Conservation (phyloP, 2,797 vertebrate species). For the Gallinago solitaria region DNA sequence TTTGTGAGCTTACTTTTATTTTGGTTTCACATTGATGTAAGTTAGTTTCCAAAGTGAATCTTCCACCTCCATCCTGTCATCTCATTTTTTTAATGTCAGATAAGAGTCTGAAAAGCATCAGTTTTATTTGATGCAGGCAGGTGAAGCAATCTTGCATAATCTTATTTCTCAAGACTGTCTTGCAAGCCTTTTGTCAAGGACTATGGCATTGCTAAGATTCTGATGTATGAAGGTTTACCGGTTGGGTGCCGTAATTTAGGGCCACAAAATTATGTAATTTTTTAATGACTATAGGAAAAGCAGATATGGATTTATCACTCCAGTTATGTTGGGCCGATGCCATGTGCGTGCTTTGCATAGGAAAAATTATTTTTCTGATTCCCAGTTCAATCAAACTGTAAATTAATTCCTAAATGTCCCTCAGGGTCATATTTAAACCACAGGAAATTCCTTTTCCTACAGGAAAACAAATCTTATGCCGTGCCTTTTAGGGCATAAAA, state of each 20-base stretch:
- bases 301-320: not conserved
- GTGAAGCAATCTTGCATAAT: not conserved
- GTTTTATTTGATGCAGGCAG: not conserved
- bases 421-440: not conserved
- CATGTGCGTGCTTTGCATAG: not conserved
- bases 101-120: not conserved
- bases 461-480: not conserved
- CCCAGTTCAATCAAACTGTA: not conserved
- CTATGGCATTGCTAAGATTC: not conserved
- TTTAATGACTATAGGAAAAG: not conserved
- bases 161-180: not conserved
- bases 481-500: not conserved
- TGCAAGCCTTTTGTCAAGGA: not conserved
- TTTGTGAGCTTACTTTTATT: not conserved
- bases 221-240: not conserved
- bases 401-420: not conserved
- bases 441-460: not conserved
- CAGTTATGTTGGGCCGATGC: not conserved
- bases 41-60: not conserved
- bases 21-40: not conserved
- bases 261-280: not conserved
- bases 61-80: not conserved
- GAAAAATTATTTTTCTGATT: not conserved
- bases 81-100: not conserved
- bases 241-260: not conserved